Evolutionary conservation across 2,888 invertebrate species (phyloP), one percentile per base, ranked within the genome.

Genomic region (Drosophila putrida): DNA sequence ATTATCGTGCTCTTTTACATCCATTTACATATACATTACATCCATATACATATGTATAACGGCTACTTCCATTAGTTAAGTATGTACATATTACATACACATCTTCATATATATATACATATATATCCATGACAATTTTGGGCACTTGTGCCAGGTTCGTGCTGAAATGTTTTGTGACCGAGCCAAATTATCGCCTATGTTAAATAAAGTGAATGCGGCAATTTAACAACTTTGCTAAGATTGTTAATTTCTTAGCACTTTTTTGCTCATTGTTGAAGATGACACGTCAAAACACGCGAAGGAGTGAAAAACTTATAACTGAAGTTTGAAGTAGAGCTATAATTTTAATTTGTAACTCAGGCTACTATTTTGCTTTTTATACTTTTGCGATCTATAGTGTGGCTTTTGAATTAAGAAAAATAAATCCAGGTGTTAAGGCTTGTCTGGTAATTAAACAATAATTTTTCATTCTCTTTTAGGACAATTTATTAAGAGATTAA

Each of bases 171-270:
- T 63, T 59, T 70, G 73, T 75, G 78, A 74, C 73, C 62, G 60
- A 61, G 55, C 71, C 66, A 72, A 79, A 74, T 82, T 74, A 71
- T 59, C 71, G 72, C 67, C 71, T 49, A 47, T 44, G 28, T 55
- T 49, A 51, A 70, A 35, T 43, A 51, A 33, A 36, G 57, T 78
- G 65, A 53, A 33, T 75, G 75, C 65, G 67, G 70, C 50, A 76
- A 57, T 63, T 71, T 60, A 54, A 71, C 64, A 74, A 72, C 62
- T 71, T 66, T 61, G 55, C n/a, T 28, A 68, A 61, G 53, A 70
- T 50, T 67, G 65, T 36, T 28, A n/a, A 27, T 10, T 11, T 44
- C 25, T 25, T 5, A 39, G 46, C 49, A 53, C 4, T 47, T 51
- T 31, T 54, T 27, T 39, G 11, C 11, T 55, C 25, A 36, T 35